A percentile compares a stretch with the other conserved stretches of the same genome.
phyloP scores from a whole-genome alignment of 1,140 invertebrate genomes.

The Cataglyphis hispanica region DNA sequence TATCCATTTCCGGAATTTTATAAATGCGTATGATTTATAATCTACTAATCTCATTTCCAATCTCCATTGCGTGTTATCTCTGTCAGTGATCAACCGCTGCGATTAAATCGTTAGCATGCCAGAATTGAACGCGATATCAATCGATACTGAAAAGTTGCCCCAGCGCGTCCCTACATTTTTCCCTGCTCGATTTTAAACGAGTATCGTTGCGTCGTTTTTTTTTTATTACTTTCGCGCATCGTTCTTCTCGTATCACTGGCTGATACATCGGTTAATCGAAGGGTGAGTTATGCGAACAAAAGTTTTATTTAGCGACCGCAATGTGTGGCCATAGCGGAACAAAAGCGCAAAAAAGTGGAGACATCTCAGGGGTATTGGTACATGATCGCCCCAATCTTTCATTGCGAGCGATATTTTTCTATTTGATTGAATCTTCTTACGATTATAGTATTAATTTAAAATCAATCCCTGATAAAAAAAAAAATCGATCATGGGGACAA shows the following conservation, averaged over 20 bases:
- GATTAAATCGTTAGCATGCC: constrained; percentile 64
- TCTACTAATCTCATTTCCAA: constrained; percentile 33
- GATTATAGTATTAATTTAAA: not conserved
- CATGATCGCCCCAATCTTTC: constrained; percentile 13
- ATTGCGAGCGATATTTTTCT: not conserved
- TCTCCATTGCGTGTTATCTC: constrained; percentile 51
- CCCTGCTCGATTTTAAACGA: constrained; percentile 70
- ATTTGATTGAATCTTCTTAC: constrained; percentile 4
- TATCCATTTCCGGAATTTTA: not conserved
- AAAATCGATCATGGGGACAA: too few relatives aligned
- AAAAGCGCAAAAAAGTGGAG: constrained; percentile 39
- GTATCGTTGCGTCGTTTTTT: constrained; percentile 66
- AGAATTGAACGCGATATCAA: constrained; percentile 67
- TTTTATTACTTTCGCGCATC: constrained; percentile 36
- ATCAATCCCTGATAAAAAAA: not conserved
- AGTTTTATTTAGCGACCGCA: constrained; percentile 50
- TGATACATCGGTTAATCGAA: constrained; percentile 72
- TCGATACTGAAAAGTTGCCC: constrained; percentile 75
- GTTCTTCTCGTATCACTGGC: constrained; percentile 32
- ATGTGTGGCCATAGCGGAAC: constrained; percentile 33
- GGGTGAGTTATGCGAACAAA: constrained; percentile 48
- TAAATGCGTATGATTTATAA: constrained; percentile 5
- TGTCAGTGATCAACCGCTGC: constrained; percentile 47
- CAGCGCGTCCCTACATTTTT: constrained; percentile 56
- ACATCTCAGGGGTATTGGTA: constrained; percentile 44